Base-by-base conservation (phyloP, 2,113 vertebrate genomes). In the Falco punctatus region DNA sequence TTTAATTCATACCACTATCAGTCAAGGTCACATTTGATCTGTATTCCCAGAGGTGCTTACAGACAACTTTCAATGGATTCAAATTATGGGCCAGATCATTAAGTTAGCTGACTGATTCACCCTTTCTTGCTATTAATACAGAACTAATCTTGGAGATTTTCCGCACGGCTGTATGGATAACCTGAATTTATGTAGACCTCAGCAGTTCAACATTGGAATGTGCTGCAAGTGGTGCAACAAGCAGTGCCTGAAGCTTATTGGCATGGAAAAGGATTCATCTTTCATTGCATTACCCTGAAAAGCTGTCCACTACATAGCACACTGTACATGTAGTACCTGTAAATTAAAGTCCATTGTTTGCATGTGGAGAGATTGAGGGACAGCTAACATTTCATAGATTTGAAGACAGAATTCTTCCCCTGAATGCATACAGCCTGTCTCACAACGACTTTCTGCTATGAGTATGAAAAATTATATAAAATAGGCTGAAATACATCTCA, bases 61-160 rank as follows among this genome's bases (percentile, higher is more conserved):
- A 95, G 92, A 89, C 81, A 94, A 48, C 80, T 98, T 98, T 94
- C 91, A 95, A 83, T 93, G 61, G 90, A 96, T 98, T 97, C 96
- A 97, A 98, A 98, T 98, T 97, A 98, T 94, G 83, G 97, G 61
- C 67, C 92, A 98, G 91, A 97, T 97, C 97, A 98, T 98, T 98
- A 98, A 98, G 93, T 40, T 85, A 95, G 78, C 55, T 85, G 97
- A 95, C 95, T 96, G 85, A 96, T 74, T 96, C 95, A 95, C 80
- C 94, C 90, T 97, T 96, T 97, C 94, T 92, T 93, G 74, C 92
- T 97, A 94, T 97, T 97, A 98, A 97, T 97, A 97, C 82, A 97
- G 94, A 97, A 97, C 84, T 97, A 95, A 96, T 97, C 94, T 97
- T 92, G 49, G 74, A 97, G 95, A 98, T 98, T 98, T 98, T 98